Evolutionary conservation across 2,797 vertebrate genomes (phyloP).

Genomic region (Eulemur mongoz): DNA sequence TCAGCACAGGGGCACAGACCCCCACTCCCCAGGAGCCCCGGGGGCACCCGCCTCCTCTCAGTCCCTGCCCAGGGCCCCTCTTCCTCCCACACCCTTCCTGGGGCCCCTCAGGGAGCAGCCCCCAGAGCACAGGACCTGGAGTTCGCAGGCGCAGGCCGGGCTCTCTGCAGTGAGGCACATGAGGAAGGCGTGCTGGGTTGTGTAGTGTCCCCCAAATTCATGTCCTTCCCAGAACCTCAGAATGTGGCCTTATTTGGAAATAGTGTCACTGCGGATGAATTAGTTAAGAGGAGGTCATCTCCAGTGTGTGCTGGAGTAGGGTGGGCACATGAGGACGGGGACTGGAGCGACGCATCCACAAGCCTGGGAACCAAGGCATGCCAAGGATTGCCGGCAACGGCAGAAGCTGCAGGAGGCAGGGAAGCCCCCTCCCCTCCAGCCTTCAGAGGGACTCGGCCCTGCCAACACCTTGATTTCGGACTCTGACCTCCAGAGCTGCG

Average conservation of each 20-base stretch:
- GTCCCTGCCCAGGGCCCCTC: not conserved
- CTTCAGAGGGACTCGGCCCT: not conserved
- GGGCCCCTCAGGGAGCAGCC: not conserved
- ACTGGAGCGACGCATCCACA: rapidly evolving
- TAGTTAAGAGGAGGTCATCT: not conserved
- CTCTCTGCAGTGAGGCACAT: too few species aligned
- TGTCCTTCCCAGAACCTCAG: not conserved
- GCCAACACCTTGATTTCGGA: not conserved
- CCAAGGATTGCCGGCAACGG: rapidly evolving
- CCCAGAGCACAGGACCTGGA: not conserved
- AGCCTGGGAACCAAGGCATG: too few species aligned
- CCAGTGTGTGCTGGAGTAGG: not conserved
- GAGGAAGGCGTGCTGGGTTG: not conserved
- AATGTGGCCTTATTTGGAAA: not conserved
- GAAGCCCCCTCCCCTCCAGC: too few species aligned
- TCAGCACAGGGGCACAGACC: not conserved
- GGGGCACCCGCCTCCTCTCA: not conserved
- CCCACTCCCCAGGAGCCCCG: rapidly evolving
- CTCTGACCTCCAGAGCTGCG: not conserved
- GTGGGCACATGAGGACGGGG: not conserved
- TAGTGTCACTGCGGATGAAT: not conserved
- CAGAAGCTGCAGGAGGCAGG: not conserved
- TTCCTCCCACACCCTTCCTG: not conserved
- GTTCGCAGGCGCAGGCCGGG: rapidly evolving
- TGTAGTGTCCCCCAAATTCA: not conserved